Evolutionary conservation across 2,113 vertebrate genomes (phyloP).

Genomic region (Chloropsis hardwickii): DNA sequence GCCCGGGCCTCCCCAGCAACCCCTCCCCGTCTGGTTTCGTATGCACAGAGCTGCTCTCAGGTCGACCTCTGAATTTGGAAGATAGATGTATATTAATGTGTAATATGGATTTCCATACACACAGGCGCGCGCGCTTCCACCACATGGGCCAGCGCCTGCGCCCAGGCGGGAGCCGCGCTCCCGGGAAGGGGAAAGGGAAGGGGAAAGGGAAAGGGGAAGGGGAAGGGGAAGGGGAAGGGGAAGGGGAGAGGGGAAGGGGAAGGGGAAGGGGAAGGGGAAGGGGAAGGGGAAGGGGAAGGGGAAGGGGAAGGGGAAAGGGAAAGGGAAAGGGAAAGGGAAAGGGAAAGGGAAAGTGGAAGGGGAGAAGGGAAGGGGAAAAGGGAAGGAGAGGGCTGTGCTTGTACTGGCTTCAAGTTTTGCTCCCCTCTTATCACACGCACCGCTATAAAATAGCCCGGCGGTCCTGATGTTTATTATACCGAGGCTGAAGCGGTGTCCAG

Average conservation of each 20-base stretch:
- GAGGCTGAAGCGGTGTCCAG: slow-evolving; percentile 16
- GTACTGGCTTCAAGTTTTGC: not conserved
- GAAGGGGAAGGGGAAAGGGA: not conserved
- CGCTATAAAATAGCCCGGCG: slow-evolving; percentile 34
- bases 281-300: not conserved
- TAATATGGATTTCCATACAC: slow-evolving; percentile 71
- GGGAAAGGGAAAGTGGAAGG: too few species aligned
- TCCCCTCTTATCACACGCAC: not conserved
- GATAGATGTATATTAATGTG: slow-evolving; percentile 77
- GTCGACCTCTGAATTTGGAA: slow-evolving; percentile 86
- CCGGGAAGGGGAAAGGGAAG: not conserved
- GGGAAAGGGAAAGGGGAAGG: not conserved
- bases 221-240: too few species aligned
- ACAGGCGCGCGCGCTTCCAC: not conserved
- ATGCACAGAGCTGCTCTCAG: slow-evolving; percentile 80
- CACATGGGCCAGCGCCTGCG: not conserved
- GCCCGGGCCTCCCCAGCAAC: slow-evolving; percentile 82
- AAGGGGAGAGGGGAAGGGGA: too few species aligned
- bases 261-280: not conserved
- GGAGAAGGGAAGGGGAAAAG: too few species aligned
- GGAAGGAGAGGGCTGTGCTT: not conserved
- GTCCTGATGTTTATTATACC: slow-evolving; percentile 50
- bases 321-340: too few species aligned
- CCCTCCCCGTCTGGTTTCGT: slow-evolving; percentile 91
- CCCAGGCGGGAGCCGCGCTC: not conserved